These are phyloP conservation scores for Sebastes hubbsi DNA, from an alignment of 2,797 vertebrate genomes.

Conservation along the genomic window DNA sequence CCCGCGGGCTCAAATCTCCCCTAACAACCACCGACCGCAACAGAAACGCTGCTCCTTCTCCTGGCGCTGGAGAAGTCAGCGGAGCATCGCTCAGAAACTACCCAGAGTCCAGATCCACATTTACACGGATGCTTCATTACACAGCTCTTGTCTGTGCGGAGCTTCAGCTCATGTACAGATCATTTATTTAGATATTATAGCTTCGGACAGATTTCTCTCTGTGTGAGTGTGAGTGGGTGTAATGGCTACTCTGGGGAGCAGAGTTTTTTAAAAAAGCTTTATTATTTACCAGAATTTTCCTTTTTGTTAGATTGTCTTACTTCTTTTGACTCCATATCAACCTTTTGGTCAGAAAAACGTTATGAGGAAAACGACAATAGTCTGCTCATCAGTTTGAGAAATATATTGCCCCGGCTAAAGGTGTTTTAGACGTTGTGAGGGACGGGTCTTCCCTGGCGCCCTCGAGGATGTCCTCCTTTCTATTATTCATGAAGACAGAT, in stretches of 20 bases:
- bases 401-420: background rate
- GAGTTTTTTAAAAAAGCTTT: slow-evolving; percentile 20
- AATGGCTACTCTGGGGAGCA: slow-evolving; percentile 4
- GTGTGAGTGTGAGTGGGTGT: slow-evolving; percentile 25
- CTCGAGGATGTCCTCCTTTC: slow-evolving; percentile 33
- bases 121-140: slow-evolving; percentile 49
- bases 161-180: slow-evolving; percentile 8
- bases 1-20: slow-evolving; percentile 26
- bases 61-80: slow-evolving; percentile 21
- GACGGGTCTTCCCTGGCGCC: background rate
- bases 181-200: slow-evolving; percentile 31
- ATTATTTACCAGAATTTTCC: background rate
- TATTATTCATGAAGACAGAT: slow-evolving; percentile 63
- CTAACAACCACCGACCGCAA: slow-evolving; percentile 15
- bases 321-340: background rate
- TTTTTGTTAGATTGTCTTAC: background rate
- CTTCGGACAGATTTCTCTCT: slow-evolving; percentile 12
- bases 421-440: background rate
- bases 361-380: background rate
- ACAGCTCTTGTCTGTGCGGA: slow-evolving; percentile 12
- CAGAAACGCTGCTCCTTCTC: slow-evolving; percentile 5
- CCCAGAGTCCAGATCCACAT: slow-evolving; percentile 1
- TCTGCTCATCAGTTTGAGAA: background rate
- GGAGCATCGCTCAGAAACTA: slow-evolving; percentile 18
- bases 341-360: background rate